Base-by-base conservation (phyloP, 53 echinoderm and acorn worm genomes). In the Actinopyga echinites region DNA sequence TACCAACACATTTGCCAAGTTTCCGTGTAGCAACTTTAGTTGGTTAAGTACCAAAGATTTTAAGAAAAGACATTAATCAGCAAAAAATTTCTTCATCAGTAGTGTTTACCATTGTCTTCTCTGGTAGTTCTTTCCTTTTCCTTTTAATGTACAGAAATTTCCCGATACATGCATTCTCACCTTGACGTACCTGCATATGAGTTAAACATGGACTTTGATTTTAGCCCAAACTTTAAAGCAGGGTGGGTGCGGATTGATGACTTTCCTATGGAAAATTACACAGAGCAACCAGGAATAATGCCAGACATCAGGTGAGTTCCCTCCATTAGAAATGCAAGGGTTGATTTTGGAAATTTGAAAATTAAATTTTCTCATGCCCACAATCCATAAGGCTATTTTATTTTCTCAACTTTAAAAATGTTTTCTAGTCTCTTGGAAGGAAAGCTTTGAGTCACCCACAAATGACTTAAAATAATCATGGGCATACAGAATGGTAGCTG, bases 281-380 rank as follows among this genome's bases (percentile, higher is more conserved):
- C 79, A 30, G 97, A 97, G 84, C 71, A 92, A 88, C 90, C 94
- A 37, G 97, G 97, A 7, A 71, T 97, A 44, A 69, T 62, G 54
- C 97, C 97, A 81, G 94, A 97, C 24, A 94, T 94, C 56, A 90
- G 93, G 96, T 96, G 75, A 86, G 62, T 69, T 34, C 9, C 10
- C 25, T 11, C 6, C 8, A 7, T 1, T 31, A 9, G 23, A 24
- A 35, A 13, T 69, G 1, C 3, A 8, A 17, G 17, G 49, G 17
- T 64, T 25, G 17, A 17, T 1, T 3, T 15, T 31, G 30, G 0
- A 31, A 34, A 34, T 5, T 69, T 38, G 23, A 4, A 35, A 31
- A 2, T 24, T 12, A 38, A 9, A 9, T 8, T 7, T 33, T 69
- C 8, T 69, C 0, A 23, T 36, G 71, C 20, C 26, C 25, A 78